Conservation (phyloP, 2,113 vertebrate genomes). For the Triplophysa siluroides region DNA sequence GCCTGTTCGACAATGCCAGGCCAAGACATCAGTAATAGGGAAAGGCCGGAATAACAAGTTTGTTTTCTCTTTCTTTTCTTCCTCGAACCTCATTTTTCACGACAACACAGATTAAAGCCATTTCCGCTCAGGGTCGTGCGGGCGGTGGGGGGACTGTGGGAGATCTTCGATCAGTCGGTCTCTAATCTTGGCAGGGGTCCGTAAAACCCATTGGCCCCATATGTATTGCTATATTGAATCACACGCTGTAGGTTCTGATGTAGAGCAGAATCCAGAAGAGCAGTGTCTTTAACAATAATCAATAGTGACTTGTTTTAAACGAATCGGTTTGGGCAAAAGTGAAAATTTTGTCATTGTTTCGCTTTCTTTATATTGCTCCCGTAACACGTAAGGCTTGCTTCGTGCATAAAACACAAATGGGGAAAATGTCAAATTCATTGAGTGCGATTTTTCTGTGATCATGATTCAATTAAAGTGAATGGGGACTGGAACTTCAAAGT, state of each 20-base stretch:
- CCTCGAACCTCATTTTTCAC: constrained; percentile 55
- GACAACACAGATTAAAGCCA: constrained; percentile 57
- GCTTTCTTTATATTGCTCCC: too few relatives aligned
- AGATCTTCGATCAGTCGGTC: constrained; percentile 53
- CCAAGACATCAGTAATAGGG: constrained; percentile 56
- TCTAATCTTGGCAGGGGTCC: constrained; percentile 54
- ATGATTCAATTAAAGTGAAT: too few relatives aligned
- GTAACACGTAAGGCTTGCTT: too few relatives aligned
- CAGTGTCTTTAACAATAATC: not conserved
- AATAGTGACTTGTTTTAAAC: not conserved
- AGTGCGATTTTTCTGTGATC: too few relatives aligned
- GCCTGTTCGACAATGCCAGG: constrained; percentile 61
- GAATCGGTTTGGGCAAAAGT: too few relatives aligned
- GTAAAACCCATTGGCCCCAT: constrained; percentile 55
- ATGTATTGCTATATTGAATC: constrained; percentile 54
- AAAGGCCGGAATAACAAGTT: constrained; percentile 54
- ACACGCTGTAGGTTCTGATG: constrained; percentile 16
- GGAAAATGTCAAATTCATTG: too few relatives aligned
- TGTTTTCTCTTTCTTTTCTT: constrained; percentile 26
- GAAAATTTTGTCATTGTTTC: too few relatives aligned
- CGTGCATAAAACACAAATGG: too few relatives aligned
- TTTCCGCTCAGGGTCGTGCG: constrained; percentile 46
- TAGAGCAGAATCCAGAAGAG: constrained; percentile 19
- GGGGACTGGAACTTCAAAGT: too few relatives aligned
- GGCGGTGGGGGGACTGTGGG: not conserved